Evolutionary conservation across 2,113 vertebrate genomes (phyloP).

Genomic region (Zingel zingel): DNA sequence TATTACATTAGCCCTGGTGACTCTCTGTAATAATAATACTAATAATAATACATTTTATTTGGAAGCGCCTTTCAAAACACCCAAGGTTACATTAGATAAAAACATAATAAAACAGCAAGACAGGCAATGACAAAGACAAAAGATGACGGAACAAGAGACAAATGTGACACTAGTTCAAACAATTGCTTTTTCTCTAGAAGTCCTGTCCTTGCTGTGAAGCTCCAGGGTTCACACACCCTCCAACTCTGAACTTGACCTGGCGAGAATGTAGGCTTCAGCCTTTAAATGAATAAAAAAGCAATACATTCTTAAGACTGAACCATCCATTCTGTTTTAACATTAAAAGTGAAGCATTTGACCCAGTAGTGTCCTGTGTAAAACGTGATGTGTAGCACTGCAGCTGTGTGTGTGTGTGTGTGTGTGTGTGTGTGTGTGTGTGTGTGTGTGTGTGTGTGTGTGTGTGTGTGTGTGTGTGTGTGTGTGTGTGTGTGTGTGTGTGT

Average conservation of each 20-base stretch:
- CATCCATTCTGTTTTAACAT: slow-evolving; percentile 11
- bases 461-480: background rate
- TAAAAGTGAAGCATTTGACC: slow-evolving; percentile 43
- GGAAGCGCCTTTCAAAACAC: too few relatives aligned
- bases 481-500: background rate
- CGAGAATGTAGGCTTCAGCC: background rate
- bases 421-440: background rate
- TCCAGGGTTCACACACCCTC: too few relatives aligned
- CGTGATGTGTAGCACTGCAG: background rate
- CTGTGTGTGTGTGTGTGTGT: background rate
- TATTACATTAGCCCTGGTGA: background rate
- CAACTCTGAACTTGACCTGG: background rate
- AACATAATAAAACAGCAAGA: too few relatives aligned
- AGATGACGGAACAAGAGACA: too few relatives aligned
- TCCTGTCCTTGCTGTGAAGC: too few relatives aligned
- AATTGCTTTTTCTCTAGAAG: too few relatives aligned
- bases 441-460: background rate
- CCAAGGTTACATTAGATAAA: too few relatives aligned
- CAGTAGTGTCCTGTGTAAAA: slow-evolving; percentile 7
- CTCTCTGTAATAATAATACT: too few relatives aligned
- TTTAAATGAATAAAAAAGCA: background rate
- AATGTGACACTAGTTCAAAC: too few relatives aligned
- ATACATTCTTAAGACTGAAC: background rate
- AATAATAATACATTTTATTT: too few relatives aligned
- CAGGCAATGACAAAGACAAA: too few relatives aligned